Evolutionary conservation across 2,113 vertebrate species (phyloP).

Genomic region (Thunnus maccoyii): DNA sequence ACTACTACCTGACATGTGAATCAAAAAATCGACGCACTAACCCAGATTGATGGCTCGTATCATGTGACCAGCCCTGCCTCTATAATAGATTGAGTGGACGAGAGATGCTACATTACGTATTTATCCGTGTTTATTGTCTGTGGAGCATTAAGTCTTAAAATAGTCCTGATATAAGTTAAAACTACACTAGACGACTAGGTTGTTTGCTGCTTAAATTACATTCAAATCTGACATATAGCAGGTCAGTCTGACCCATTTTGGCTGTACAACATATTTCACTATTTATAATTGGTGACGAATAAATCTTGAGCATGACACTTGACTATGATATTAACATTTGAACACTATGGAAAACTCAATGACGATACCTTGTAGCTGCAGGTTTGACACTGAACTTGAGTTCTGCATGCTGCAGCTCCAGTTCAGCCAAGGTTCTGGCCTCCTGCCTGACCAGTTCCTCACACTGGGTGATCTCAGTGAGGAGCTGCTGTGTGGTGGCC

Average conservation of each 20-base stretch:
- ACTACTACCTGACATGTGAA: not conserved
- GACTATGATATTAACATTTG: too few species aligned
- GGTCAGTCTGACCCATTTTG: too few species aligned
- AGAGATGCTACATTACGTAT: not conserved
- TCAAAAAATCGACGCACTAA: not conserved
- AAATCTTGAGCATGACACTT: too few species aligned
- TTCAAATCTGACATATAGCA: too few species aligned
- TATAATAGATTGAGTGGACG: not conserved
- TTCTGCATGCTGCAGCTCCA: not conserved
- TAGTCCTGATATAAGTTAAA: too few species aligned
- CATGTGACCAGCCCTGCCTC: not conserved
- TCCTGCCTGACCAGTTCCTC: not conserved
- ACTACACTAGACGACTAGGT: too few species aligned
- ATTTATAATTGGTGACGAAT: too few species aligned
- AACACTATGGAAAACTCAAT: too few species aligned
- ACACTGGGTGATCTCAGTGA: not conserved
- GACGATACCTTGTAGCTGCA: not conserved
- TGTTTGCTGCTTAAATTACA: too few species aligned
- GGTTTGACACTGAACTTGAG: slow-evolving; percentile 18
- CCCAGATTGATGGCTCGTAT: not conserved
- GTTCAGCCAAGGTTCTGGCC: not conserved
- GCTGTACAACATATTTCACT: too few species aligned
- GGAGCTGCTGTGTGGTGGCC: not conserved
- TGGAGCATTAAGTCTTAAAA: not conserved
- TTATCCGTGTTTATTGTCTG: not conserved